Conservation (phyloP, 2,888 invertebrate genomes). For the Pammene aurita region DNA sequence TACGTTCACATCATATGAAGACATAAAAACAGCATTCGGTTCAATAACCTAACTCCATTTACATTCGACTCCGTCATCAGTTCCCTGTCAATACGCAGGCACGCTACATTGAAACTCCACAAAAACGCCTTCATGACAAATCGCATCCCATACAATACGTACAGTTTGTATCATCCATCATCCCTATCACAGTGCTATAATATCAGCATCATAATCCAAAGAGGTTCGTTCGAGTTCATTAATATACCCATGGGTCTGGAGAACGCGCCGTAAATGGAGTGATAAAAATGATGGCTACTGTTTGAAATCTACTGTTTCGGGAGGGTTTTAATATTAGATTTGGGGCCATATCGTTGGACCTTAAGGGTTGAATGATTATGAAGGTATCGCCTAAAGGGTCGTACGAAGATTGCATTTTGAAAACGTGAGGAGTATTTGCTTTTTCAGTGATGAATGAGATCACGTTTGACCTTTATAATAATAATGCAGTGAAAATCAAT, state of each 20-base stretch:
- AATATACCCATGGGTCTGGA: neutral
- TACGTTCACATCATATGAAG: no score
- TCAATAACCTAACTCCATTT: neutral
- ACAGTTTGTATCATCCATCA: conserved; percentile 11
- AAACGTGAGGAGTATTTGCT: neutral
- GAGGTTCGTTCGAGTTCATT: neutral
- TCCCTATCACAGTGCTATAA: conserved; percentile 6
- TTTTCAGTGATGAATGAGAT: neutral
- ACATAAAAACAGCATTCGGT: neutral
- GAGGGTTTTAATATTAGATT: conserved; percentile 18
- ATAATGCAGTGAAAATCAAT: no score
- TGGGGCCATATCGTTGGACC: conserved; percentile 12
- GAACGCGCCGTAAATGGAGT: neutral
- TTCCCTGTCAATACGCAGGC: conserved; percentile 11
- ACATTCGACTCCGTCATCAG: conserved; percentile 3
- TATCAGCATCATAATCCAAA: conserved; percentile 3
- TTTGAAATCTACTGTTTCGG: no score
- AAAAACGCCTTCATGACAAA: conserved; percentile 12
- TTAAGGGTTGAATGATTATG: conserved; percentile 21
- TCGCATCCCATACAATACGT: conserved; percentile 2
- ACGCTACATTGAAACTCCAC: conserved; percentile 18
- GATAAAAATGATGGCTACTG: neutral
- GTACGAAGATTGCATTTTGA: conserved; percentile 6
- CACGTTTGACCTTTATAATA: no score
- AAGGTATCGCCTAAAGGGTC: neutral